Base-by-base conservation (phyloP, 1,140 invertebrate genomes). In the Eupeodes corollae region DNA sequence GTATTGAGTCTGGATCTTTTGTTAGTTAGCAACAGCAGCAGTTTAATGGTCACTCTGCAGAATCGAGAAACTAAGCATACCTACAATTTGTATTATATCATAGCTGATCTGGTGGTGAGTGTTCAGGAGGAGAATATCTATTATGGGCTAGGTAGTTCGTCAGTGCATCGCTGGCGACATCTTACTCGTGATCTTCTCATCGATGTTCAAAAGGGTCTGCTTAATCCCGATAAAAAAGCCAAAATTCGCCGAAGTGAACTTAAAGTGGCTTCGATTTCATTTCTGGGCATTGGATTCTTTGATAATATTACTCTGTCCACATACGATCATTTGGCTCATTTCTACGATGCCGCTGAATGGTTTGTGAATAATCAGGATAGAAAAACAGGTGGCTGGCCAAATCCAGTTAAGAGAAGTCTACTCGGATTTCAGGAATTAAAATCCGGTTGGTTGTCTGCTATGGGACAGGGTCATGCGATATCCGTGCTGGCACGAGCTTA, bases 381-480 rank as follows among this genome's bases (percentile, higher is more conserved):
- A 37, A 70, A 78, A 48, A 76, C 81, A 30, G 90, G 89, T 56
- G 92, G 90, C 26, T 96, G 91, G 91, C 73, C 84, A 33, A 92
- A 92, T 68, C 84, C 84, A 33, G 91, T 94, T 3, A 76, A 79
- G 42, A 72, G 91, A 54, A 82, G 81, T 61, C 75, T 91, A 49
- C 75, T 77, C 43, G 81, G 84, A n/a, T 83, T 89, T 67, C 75
- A 79, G 39, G 82, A 85, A 52, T 75, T 96, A 32, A 73, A 79
- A 51, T 82, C 89, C 13, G 91, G 91, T 46, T 96, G 91, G 91
- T 88, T 94, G 66, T 98, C 93, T 3, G 90, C 91, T 8, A 99
- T 99, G 95, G 91, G 88, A 6, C 93, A 98, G 67, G 95, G 95
- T 1, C 95, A 99, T 67, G 92, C 86, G 1, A 88, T 98, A 48